Evolutionary conservation across 2,888 invertebrate species (phyloP).

Genomic region (Pseudeuparius sepicola): DNA sequence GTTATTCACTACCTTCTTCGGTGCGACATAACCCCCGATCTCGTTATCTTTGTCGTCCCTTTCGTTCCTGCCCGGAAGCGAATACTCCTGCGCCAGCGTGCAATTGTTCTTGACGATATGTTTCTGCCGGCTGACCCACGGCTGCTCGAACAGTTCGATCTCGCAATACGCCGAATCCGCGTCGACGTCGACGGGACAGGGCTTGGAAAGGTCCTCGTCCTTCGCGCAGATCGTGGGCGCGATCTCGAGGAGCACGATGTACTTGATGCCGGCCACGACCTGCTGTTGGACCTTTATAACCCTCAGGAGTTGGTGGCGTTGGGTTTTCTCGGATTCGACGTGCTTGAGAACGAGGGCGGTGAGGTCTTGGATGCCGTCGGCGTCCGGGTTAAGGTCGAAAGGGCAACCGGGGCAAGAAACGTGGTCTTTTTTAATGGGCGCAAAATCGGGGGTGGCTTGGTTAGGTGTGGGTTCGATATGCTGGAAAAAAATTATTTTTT

Average conservation of each 20-base stretch:
- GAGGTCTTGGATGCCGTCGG: constrained; percentile 43
- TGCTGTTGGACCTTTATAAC: constrained; percentile 47
- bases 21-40: no score
- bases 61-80: constrained; percentile 29
- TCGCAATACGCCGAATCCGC: constrained; percentile 40
- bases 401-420: constrained; percentile 45
- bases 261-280: constrained; percentile 52
- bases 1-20: constrained; percentile 21
- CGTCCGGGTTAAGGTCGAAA: constrained; percentile 42
- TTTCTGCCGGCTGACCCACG: constrained; percentile 54
- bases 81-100: constrained; percentile 46
- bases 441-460: no score
- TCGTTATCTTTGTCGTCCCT: constrained; percentile 36
- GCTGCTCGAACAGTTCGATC: constrained; percentile 53
- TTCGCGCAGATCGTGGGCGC: constrained; percentile 33
- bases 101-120: constrained; percentile 57
- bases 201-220: constrained; percentile 28
- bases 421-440: constrained; percentile 37
- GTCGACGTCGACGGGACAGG: constrained; percentile 35
- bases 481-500: no score
- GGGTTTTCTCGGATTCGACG: constrained; percentile 33
- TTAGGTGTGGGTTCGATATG: no score
- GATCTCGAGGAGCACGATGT: constrained; percentile 44
- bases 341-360: constrained; percentile 43
- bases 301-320: constrained; percentile 39